Percentiles rank a stretch among this genome's conserved stretches.
Conservation (phyloP, 37 sponge, comb jelly and placozoan genomes). For the Theonella swinhoei region DNA sequence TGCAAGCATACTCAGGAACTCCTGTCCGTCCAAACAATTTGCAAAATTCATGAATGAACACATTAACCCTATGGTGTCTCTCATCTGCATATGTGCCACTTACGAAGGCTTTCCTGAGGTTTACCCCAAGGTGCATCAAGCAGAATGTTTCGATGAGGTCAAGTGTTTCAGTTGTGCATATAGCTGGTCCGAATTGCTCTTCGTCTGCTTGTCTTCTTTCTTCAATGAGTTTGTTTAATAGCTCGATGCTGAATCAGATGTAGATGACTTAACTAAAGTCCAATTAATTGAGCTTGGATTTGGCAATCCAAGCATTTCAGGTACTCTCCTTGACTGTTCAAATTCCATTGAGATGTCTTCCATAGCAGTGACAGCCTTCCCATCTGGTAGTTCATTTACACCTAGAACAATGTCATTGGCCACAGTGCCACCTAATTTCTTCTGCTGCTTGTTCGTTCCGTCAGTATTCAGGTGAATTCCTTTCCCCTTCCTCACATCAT, state of each 20-base stretch:
- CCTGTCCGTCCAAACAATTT: constrained; percentile 45
- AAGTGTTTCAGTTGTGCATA: constrained; percentile 18
- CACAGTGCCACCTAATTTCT: constrained; percentile 32
- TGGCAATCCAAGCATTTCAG: constrained; percentile 19
- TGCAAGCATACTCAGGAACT: constrained; percentile 37
- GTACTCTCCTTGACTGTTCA: constrained; percentile 13
- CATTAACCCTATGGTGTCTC: constrained; percentile 30
- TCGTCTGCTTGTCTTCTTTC: constrained; percentile 33
- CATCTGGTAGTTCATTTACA: constrained; percentile 53
- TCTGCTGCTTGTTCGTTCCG: constrained; percentile 42
- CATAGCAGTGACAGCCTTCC: constrained; percentile 13
- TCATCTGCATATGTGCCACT: neutral
- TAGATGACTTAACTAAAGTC: constrained; percentile 39
- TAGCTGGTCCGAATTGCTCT: constrained; percentile 19
- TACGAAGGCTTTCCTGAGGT: constrained; percentile 49
- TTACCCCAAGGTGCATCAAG: constrained; percentile 57
- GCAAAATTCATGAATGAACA: constrained; percentile 52
- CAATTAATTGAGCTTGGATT: constrained; percentile 37
- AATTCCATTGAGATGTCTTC: constrained; percentile 43
- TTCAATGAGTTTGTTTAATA: constrained; percentile 32
- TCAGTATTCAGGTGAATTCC: constrained; percentile 33
- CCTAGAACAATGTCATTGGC: constrained; percentile 24
- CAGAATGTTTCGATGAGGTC: constrained; percentile 51
- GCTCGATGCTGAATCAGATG: constrained; percentile 40
- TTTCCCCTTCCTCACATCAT: too few relatives aligned